Conservation (phyloP, 2,113 vertebrate species). For the Motacilla tschutschensis region DNA sequence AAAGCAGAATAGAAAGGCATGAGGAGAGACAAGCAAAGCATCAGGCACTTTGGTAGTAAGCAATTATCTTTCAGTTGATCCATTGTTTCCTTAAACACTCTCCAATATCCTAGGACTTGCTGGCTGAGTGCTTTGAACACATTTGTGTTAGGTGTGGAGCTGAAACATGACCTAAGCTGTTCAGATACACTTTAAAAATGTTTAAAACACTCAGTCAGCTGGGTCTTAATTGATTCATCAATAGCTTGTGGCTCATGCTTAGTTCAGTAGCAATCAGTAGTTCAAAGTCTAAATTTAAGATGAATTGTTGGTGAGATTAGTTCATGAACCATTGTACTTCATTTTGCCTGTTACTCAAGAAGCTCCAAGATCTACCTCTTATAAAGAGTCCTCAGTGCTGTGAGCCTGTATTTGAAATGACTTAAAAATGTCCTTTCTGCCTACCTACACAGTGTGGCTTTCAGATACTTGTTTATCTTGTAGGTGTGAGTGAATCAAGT, state of each 20-base stretch:
- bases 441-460: not conserved
- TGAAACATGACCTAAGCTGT: not conserved
- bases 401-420: not conserved
- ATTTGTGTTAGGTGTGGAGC: not conserved
- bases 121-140: not conserved
- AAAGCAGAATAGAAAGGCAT: not conserved
- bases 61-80: not conserved
- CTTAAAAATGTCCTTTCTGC: not conserved
- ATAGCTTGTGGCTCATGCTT: conserved; percentile 2
- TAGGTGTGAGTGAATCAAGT: not conserved
- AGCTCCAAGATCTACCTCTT: not conserved
- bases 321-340: not conserved
- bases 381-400: not conserved
- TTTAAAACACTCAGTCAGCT: not conserved
- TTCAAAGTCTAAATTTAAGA: not conserved
- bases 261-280: not conserved
- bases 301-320: not conserved
- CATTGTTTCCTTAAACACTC: not conserved
- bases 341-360: not conserved
- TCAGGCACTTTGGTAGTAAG: not conserved
- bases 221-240: conserved; percentile 21
- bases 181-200: not conserved
- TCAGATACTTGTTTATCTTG: not conserved
- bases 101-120: not conserved
- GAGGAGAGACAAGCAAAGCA: not conserved